phyloP scores from a whole-genome alignment of 35 echinoderm and acorn worm species.

The Acanthaster planci region DNA sequence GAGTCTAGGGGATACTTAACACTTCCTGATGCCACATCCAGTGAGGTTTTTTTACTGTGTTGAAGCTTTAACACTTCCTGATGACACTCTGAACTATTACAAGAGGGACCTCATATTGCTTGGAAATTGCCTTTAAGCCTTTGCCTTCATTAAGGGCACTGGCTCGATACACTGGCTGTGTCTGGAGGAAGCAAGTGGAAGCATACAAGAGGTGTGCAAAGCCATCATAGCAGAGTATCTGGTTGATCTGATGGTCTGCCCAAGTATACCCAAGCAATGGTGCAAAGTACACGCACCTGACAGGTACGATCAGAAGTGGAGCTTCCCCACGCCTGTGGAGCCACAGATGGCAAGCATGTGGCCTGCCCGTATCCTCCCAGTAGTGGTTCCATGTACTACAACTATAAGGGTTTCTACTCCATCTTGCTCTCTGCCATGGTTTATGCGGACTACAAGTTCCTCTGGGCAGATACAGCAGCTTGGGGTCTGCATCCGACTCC shows the following conservation, averaged over 20 bases:
- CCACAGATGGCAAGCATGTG: slow-evolving; percentile 71
- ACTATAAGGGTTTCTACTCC: slow-evolving; percentile 71
- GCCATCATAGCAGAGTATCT: slow-evolving; percentile 59
- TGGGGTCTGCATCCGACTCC: slow-evolving; percentile 23
- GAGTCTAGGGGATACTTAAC: too few relatives aligned
- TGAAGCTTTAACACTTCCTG: too few relatives aligned
- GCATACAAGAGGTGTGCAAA: slow-evolving; percentile 56
- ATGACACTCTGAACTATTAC: too few relatives aligned
- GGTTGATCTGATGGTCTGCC: slow-evolving; percentile 54
- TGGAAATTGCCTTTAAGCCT: too few relatives aligned
- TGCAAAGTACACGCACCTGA: slow-evolving; percentile 19
- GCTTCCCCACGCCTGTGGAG: slow-evolving; percentile 68
- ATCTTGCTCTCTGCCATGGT: slow-evolving; percentile 37
- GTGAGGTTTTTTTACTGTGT: too few relatives aligned
- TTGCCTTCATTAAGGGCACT: too few relatives aligned
- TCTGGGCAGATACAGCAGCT: slow-evolving; percentile 31
- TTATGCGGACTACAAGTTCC: slow-evolving; percentile 54
- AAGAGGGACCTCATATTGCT: too few relatives aligned
- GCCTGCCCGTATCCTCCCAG: slow-evolving; percentile 40
- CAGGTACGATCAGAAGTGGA: slow-evolving; percentile 48
- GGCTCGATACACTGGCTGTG: too few relatives aligned
- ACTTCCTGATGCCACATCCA: too few relatives aligned
- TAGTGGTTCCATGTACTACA: slow-evolving; percentile 57
- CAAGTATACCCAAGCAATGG: slow-evolving; percentile 27
- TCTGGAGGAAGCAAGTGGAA: too few relatives aligned